These are phyloP conservation scores for Spialia ferax DNA, from an alignment of 2,888 invertebrate species.

Conservation along the genomic window DNA sequence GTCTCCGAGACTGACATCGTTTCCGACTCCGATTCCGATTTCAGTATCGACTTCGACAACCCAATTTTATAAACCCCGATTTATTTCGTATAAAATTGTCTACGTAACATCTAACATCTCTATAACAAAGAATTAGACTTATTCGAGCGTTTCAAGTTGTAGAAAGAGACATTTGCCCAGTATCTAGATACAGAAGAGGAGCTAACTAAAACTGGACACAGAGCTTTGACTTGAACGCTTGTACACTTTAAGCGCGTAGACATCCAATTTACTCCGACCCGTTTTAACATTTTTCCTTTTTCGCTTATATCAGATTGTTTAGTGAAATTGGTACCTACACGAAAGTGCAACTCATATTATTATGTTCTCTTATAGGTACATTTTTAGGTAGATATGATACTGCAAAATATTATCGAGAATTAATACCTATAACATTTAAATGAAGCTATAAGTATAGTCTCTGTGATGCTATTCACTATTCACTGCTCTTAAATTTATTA, in stretches of 20 bases:
- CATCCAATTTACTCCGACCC: constrained; percentile 25
- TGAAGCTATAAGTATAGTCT: neutral
- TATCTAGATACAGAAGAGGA: neutral
- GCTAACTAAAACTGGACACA: neutral
- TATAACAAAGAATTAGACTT: no score
- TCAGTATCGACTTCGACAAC: no score
- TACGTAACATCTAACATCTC: no score
- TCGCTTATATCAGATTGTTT: constrained; percentile 11
- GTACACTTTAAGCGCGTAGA: constrained; percentile 9
- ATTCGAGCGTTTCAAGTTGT: no score
- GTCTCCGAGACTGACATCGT: no score
- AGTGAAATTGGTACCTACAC: neutral
- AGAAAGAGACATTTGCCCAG: neutral
- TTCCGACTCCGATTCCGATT: no score
- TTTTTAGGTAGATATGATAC: no score
- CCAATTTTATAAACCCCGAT: no score
- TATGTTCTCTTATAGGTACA: no score
- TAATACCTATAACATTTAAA: no score
- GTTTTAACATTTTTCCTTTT: constrained; percentile 9
- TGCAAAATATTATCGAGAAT: no score
- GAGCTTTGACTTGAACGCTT: constrained; percentile 9
- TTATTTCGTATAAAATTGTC: no score
- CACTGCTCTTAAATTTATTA: neutral
- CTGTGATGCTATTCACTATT: neutral
- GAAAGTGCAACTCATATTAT: neutral